Evolutionary conservation across 2,888 invertebrate species (phyloP), one percentile per base, ranked within the genome.

Genomic region (Pollenia amentaria): DNA sequence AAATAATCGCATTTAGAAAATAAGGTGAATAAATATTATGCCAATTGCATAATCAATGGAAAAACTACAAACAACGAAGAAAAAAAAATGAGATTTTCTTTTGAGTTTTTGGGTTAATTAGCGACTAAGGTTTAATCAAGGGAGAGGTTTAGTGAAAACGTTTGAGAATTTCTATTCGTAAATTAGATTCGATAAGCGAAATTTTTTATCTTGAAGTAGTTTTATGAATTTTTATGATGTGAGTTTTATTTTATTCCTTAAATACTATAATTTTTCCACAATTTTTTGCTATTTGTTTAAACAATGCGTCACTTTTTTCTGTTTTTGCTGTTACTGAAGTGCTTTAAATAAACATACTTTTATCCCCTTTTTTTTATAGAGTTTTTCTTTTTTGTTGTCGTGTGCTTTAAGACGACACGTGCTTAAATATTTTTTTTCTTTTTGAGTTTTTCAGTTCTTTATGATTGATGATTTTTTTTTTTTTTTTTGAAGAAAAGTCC

Each of bases 41-140:
- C 42, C 79, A 80, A 85, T 87, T 87, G 82, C 87, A 87, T 87
- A 87, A 87, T 82, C 87, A 79, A 81, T 87, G 73, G 76, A 79
- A 87, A 80, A 84, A 67, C 70, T 72, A 62, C 77, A 81, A 40
- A 53, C 38, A 11, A 64, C 48, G 38, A 57, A 29, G 29, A 70
- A 69, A 40, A n/a, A 72, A 53, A 79, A 46, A 55, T 72, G 21
- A 21, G 21, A 21, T 21, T 29, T 29, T 29, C 29, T 57, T 51
- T 81, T 16, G 7, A 51, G 40, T 75, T 67, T 72, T 55, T 44
- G 29, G 0, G 8, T 11, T n/a, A 46, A 38, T 16, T 46, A 4
- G 10, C 12, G 16, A 44, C 16, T 40, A n/a, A 8, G 18, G 29
- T 29, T 29, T 29, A 29, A 29, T 29, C 29, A 6, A 29, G 29